Evolutionary conservation across 2,113 vertebrate genomes (phyloP).

Genomic region (Megaptera novaeangliae): DNA sequence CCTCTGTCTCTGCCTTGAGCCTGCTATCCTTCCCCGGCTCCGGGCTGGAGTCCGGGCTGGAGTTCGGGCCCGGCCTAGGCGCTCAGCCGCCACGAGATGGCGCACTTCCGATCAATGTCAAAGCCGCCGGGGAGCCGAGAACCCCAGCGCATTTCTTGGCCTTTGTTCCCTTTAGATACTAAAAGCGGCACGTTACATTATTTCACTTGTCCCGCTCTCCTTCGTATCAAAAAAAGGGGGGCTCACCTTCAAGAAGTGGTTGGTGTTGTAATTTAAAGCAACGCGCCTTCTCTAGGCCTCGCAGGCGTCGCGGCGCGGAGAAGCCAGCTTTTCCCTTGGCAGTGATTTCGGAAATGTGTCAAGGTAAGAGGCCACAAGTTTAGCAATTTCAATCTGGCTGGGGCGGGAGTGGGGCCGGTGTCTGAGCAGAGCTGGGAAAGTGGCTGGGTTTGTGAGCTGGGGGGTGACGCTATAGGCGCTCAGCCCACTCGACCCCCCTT

Average conservation of each 20-base stretch:
- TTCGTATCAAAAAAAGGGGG: conserved; percentile 8
- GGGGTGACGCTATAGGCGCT: not conserved
- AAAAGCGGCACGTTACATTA: conserved; percentile 80
- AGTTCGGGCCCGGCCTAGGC: conserved; percentile 24
- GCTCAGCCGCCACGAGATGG: conserved; percentile 89
- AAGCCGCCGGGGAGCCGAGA: conserved; percentile 85
- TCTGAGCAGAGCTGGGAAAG: not conserved
- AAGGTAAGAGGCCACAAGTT: conserved; percentile 79
- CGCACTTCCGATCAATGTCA: conserved; percentile 99
- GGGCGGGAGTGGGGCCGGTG: not conserved
- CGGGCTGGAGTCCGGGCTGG: not conserved
- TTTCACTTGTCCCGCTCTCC: conserved; percentile 73
- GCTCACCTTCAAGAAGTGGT: conserved; percentile 27
- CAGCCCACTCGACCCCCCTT: not conserved
- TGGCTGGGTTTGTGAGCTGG: not conserved
- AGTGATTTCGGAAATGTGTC: conserved; percentile 57
- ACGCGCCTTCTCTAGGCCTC: not conserved
- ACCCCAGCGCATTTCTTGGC: conserved; percentile 79
- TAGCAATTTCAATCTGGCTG: conserved; percentile 36
- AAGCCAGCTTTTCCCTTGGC: conserved; percentile 25
- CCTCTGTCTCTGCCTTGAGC: conserved; percentile 6
- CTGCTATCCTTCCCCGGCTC: conserved; percentile 21
- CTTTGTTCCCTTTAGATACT: conserved; percentile 85
- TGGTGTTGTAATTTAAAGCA: conserved; percentile 16
- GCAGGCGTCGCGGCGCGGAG: not conserved